A percentile compares a stretch with the other conserved stretches of the same genome.
Evolutionary conservation across 2,113 vertebrate genomes (phyloP).

Genomic region (Eurystomus gularis): DNA sequence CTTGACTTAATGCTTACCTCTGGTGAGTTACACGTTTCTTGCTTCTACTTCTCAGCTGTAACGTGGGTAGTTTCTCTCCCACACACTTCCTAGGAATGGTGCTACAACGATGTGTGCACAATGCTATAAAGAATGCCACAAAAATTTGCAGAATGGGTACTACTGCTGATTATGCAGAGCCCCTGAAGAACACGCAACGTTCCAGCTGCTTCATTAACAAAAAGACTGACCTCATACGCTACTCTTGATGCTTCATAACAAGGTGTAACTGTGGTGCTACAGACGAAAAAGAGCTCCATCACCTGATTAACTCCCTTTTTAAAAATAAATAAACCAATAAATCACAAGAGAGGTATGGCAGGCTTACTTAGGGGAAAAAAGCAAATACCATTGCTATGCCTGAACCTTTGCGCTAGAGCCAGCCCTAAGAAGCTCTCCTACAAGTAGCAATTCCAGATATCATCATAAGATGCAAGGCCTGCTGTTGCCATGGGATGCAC

Average conservation of each 20-base stretch:
- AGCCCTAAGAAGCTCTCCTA: neutral
- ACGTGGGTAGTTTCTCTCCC: neutral
- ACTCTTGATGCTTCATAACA: neutral
- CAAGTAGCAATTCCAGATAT: neutral
- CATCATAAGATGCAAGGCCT: neutral
- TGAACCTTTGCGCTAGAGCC: neutral
- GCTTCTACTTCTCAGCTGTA: neutral
- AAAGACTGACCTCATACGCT: neutral
- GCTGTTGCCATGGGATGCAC: neutral
- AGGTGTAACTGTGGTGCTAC: neutral
- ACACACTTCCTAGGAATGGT: slow-evolving; percentile 3
- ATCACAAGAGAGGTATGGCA: neutral
- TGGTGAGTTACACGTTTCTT: neutral
- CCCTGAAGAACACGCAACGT: rapidly evolving
- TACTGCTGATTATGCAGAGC: neutral
- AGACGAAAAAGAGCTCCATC: neutral
- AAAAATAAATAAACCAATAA: neutral
- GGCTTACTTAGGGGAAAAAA: neutral
- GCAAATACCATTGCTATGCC: neutral
- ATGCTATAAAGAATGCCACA: neutral
- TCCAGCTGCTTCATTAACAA: neutral
- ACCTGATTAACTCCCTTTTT: too few relatives aligned
- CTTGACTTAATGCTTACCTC: slow-evolving; percentile 6
- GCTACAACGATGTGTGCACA: neutral
- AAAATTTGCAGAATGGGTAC: neutral